phyloP scores from a whole-genome alignment of 2,113 vertebrate genomes.

The Dipodomys spectabilis region DNA sequence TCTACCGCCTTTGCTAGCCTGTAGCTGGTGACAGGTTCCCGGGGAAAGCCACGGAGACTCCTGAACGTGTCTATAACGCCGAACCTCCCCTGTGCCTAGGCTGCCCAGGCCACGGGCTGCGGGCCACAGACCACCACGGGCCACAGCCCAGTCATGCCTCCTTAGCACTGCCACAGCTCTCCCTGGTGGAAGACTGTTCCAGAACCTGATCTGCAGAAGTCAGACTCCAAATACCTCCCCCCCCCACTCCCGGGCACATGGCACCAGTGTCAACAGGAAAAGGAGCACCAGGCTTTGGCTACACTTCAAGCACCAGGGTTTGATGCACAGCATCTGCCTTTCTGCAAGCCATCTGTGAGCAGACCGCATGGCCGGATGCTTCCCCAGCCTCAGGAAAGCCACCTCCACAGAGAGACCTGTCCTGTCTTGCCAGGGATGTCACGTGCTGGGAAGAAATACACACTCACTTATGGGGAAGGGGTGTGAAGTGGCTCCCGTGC shows the following conservation, averaged over 20 bases:
- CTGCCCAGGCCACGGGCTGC: too few species aligned
- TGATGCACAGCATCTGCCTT: neutral
- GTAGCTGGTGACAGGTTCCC: rapidly evolving
- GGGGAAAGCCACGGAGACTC: neutral
- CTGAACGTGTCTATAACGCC: neutral
- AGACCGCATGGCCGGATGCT: neutral
- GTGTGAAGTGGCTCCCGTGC: too few species aligned
- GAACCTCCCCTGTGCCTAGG: neutral
- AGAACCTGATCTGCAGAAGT: rapidly evolving
- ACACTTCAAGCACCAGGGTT: neutral
- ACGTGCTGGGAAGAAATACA: rapidly evolving
- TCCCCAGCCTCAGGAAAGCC: conserved; percentile 64
- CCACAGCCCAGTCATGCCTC: neutral
- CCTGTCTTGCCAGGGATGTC: neutral
- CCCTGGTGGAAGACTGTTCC: neutral
- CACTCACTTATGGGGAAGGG: rapidly evolving
- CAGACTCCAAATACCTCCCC: neutral
- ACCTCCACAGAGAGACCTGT: neutral
- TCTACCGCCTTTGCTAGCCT: too few species aligned
- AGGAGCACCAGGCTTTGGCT: rapidly evolving
- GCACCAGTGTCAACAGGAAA: rapidly evolving
- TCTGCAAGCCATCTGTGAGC: conserved; percentile 63
- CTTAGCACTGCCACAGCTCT: neutral
- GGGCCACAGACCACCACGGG: too few species aligned
- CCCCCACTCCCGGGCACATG: rapidly evolving